Evolutionary conservation across 2,797 vertebrate species (phyloP).

Genomic region (Dallia pectoralis): DNA sequence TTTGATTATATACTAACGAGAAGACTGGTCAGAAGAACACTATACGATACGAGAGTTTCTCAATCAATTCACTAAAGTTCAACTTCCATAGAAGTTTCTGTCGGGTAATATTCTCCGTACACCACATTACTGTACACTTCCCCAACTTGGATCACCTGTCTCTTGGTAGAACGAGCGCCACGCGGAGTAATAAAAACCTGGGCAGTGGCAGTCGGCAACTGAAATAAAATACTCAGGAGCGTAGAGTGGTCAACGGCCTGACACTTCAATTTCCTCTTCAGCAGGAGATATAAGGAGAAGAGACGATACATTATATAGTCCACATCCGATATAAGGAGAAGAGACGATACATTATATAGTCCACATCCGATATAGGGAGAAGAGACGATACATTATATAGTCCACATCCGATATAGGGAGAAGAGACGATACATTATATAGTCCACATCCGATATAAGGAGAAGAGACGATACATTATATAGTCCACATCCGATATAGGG

Average conservation of each 20-base stretch:
- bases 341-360: too few species aligned
- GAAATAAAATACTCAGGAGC: conserved; percentile 62
- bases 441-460: too few species aligned
- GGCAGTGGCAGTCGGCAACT: conserved; percentile 52
- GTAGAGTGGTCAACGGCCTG: conserved; percentile 54
- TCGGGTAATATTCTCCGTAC: conserved; percentile 21
- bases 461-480: too few species aligned
- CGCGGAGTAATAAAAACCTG: conserved; percentile 51
- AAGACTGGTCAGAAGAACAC: neutral
- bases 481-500: too few species aligned
- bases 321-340: too few species aligned
- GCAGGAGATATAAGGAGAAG: conserved; percentile 68
- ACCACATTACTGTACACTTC: conserved; percentile 22
- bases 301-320: conserved; percentile 62
- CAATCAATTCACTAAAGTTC: neutral
- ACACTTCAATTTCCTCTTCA: conserved; percentile 74
- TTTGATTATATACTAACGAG: neutral
- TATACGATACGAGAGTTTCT: neutral
- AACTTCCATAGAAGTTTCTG: neutral
- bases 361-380: too few species aligned
- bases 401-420: too few species aligned
- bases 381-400: too few species aligned
- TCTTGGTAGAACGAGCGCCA: conserved; percentile 55
- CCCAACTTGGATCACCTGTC: conserved; percentile 37
- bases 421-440: too few species aligned